phyloP scores from a whole-genome alignment of 37 sponge, comb jelly and placozoan genomes.

The Tethya wilhelma region DNA sequence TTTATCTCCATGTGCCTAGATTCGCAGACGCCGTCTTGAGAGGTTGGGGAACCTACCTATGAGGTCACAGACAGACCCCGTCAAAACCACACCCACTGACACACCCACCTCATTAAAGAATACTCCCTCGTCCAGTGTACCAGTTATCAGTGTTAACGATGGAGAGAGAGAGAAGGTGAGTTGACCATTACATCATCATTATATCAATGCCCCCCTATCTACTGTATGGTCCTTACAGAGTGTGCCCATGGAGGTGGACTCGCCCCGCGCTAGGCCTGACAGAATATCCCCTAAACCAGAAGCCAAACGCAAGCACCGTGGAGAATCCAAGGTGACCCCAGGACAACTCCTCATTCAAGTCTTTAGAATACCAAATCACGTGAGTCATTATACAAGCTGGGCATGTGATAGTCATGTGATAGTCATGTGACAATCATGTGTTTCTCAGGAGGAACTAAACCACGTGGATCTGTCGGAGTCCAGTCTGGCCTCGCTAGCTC shows the following conservation, averaged over 20 bases:
- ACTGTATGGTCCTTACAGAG: too few species aligned
- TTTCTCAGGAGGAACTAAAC: too few species aligned
- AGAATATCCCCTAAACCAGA: neutral
- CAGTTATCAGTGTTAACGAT: neutral
- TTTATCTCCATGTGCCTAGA: too few species aligned
- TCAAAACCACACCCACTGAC: neutral
- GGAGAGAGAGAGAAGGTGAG: neutral
- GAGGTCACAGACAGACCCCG: conserved; percentile 12
- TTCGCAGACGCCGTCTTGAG: conserved; percentile 5
- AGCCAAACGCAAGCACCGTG: conserved; percentile 4
- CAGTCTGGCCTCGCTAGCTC: too few species aligned
- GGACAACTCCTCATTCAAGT: neutral
- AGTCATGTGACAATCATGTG: too few species aligned
- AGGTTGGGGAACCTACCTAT: conserved; percentile 12
- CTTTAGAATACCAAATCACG: neutral
- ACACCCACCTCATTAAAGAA: neutral
- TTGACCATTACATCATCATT: too few species aligned
- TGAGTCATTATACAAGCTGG: too few species aligned
- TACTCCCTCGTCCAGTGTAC: conserved; percentile 1
- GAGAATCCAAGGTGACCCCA: neutral
- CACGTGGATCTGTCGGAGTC: too few species aligned
- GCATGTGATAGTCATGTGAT: too few species aligned
- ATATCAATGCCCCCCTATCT: too few species aligned
- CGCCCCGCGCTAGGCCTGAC: neutral
- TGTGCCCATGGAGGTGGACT: conserved; percentile 17